phyloP scores from a whole-genome alignment of 37 sponge, comb jelly and placozoan genomes.

The Petrosia ficiformis region DNA sequence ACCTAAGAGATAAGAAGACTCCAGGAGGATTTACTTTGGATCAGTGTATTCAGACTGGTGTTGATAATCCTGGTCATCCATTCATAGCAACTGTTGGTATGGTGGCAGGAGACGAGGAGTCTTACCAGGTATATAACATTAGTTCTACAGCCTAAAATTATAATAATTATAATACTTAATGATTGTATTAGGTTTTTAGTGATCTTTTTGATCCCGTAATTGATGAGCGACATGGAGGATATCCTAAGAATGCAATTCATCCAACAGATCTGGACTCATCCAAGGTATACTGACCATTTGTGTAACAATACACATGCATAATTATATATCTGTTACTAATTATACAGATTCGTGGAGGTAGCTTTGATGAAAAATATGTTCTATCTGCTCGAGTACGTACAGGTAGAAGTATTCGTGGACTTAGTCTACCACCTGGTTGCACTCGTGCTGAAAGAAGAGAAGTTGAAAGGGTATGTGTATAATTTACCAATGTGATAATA shows the following conservation, averaged over 20 bases:
- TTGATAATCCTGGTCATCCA: conserved; percentile 37
- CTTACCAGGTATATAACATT: conserved; percentile 19
- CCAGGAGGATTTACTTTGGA: conserved; percentile 46
- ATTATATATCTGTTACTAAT: background rate
- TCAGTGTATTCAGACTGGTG: conserved; percentile 27
- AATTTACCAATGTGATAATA: background rate
- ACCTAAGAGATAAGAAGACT: conserved; percentile 51
- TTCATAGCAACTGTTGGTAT: conserved; percentile 26
- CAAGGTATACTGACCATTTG: conserved; percentile 8
- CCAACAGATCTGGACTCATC: conserved; percentile 53
- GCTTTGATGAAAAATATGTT: conserved; percentile 54
- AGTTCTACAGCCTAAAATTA: background rate
- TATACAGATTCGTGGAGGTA: conserved; percentile 5
- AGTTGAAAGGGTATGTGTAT: conserved; percentile 64
- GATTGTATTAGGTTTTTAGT: conserved; percentile 16
- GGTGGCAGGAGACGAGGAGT: conserved; percentile 19
- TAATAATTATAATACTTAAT: conserved; percentile 1
- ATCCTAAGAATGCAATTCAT: conserved; percentile 37
- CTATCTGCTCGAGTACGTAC: conserved; percentile 62
- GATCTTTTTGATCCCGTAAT: conserved; percentile 36
- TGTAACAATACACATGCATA: background rate
- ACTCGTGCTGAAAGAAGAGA: conserved; percentile 63
- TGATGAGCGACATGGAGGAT: conserved; percentile 54
- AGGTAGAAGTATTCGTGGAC: conserved; percentile 68
- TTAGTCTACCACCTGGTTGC: conserved; percentile 67